These are phyloP conservation scores for Centropus unirufus DNA, from an alignment of 2,113 vertebrate species.

Conservation along the genomic window DNA sequence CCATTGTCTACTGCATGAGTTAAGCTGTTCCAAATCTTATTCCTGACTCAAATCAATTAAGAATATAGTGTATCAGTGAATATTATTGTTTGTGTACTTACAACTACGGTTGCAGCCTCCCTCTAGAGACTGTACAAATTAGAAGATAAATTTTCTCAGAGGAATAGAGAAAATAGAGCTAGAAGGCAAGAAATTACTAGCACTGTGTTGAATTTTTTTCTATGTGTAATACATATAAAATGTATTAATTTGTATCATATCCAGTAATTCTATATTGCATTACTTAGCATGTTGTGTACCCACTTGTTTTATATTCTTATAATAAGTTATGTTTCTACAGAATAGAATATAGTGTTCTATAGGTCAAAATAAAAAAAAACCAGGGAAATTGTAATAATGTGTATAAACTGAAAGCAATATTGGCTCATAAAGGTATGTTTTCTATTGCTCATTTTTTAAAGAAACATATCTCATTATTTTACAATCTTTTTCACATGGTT, in stretches of 20 bases:
- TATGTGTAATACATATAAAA: neutral
- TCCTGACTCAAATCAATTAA: neutral
- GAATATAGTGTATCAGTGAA: neutral
- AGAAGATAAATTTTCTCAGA: neutral
- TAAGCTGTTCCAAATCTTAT: slow-evolving; percentile 2
- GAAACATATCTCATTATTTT: neutral
- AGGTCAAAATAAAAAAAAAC: neutral
- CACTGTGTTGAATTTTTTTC: neutral
- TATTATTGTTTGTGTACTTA: neutral
- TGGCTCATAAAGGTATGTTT: neutral
- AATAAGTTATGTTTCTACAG: neutral
- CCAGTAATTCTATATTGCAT: neutral
- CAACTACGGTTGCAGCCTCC: neutral
- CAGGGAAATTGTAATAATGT: neutral
- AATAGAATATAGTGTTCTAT: neutral
- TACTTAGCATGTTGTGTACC: neutral
- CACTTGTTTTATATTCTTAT: neutral
- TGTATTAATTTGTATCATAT: neutral
- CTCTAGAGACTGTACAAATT: neutral
- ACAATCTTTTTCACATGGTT: neutral
- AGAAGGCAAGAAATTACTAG: neutral
- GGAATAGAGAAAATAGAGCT: neutral
- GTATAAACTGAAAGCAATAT: neutral
- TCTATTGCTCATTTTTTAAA: neutral
- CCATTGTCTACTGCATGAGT: neutral